Conservation (phyloP, 2,797 vertebrate genomes). For the Enteromius mattozi region DNA sequence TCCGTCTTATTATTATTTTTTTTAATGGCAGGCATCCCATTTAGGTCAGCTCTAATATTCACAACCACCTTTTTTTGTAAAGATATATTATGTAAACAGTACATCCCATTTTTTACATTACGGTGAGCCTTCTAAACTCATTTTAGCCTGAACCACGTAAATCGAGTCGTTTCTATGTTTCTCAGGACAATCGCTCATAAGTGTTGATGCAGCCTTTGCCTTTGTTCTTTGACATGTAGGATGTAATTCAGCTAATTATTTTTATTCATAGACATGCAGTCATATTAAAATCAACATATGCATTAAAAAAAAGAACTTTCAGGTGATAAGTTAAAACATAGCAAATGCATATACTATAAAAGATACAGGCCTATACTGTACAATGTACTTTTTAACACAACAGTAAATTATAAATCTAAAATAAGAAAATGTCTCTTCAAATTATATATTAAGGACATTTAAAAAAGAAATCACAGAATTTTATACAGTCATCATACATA, state of each 20-base stretch:
- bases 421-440: slow-evolving; percentile 1
- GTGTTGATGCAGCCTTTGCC: background rate
- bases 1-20: too few relatives aligned
- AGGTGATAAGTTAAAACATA: too few relatives aligned
- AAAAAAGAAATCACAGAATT: background rate
- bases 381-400: background rate
- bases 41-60: too few relatives aligned
- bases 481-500: background rate
- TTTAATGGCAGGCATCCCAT: too few relatives aligned
- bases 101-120: too few relatives aligned
- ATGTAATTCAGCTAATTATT: background rate
- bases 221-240: background rate
- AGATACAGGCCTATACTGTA: background rate
- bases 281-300: background rate
- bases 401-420: slow-evolving; percentile 12
- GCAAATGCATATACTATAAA: background rate
- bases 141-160: background rate
- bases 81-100: too few relatives aligned
- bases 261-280: background rate
- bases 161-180: background rate
- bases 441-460: background rate
- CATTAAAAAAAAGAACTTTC: too few relatives aligned
- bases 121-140: background rate
- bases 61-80: background rate
- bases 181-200: background rate